Percentiles rank a stretch among this genome's conserved stretches.
phyloP scores from a whole-genome alignment of 2,888 invertebrate genomes.

The Hirtodrosophila duncani region DNA sequence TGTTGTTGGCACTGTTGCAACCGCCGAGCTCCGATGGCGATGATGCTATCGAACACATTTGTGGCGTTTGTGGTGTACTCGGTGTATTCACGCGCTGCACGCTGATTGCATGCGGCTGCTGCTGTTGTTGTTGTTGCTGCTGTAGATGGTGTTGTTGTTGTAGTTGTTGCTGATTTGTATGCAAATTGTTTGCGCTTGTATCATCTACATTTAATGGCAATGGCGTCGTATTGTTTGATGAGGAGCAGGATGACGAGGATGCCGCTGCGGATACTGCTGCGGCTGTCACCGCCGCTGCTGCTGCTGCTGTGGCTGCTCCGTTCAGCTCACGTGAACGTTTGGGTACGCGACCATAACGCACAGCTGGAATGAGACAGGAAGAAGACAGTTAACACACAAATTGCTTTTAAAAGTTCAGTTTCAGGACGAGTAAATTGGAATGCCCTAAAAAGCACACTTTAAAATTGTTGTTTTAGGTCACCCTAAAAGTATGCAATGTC shows the following conservation, averaged over 20 bases:
- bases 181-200: constrained; percentile 52
- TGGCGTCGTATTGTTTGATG: constrained; percentile 44
- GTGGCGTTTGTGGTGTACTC: constrained; percentile 80
- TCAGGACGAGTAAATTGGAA: too few species aligned
- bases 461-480: neutral
- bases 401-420: too few species aligned
- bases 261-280: constrained; percentile 23
- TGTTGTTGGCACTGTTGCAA: constrained; percentile 75
- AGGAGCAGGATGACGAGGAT: constrained; percentile 15
- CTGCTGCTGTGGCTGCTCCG: constrained; percentile 64
- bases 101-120: constrained; percentile 64
- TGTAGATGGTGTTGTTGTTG: constrained; percentile 42
- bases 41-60: constrained; percentile 79
- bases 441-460: too few species aligned
- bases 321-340: constrained; percentile 92
- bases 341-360: constrained; percentile 97
- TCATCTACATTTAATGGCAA: constrained; percentile 63
- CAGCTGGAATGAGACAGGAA: constrained; percentile 83
- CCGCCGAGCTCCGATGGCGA: constrained; percentile 77
- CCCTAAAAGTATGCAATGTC: constrained; percentile 22
- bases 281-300: constrained; percentile 20
- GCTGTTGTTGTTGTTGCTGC: constrained; percentile 49
- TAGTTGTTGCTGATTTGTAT: constrained; percentile 48
- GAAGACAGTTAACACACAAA: too few species aligned
- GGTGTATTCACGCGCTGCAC: constrained; percentile 79